Base-by-base conservation (phyloP, 1,140 invertebrate species). In the Tribolium madens region DNA sequence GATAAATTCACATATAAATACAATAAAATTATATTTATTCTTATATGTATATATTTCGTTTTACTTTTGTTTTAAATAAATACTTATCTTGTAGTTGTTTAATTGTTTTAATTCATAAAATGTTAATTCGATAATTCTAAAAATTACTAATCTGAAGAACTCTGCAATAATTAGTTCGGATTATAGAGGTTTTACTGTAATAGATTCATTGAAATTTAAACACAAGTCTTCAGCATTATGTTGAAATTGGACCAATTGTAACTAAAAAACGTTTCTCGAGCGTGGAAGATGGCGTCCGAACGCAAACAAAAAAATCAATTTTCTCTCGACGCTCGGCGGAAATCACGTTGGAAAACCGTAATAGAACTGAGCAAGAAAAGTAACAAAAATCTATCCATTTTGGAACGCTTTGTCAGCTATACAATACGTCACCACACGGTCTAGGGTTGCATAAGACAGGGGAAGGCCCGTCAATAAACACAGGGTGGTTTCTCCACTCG, bases 311-410 rank as follows among this genome's bases (percentile, higher is more conserved):
- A 64, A 64, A 64, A 64, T 64, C 57, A 64, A 64, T 64, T 33
- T 31, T 64, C 57, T 26, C 57, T 64, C 36, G 36, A 4, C 36
- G 36, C 36, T 42, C 36, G 36, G 5, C 36, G 36, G 36, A 42
- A 42, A 42, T 33, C 21, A 18, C 57, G 26, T 26, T 64, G 36
- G 18, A 64, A 64, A 64, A 33, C 57, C 26, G 52, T 57, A 21
- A 57, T 18, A 57, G 52, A 17, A 57, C 17, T n/a, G 57, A 33
- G 57, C 21, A 2, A n/a, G 21, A 64, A 64, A 64, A 36, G 57
- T 26, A 64, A 64, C 57, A 64, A 64, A 64, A 64, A 72, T 72
- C 70, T 52, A 48, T 50, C 70, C 46, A 71, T 50, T 48, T 72
- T 72, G 31, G 46, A 26, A 7, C 13, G 70, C 70, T 72, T 72